phyloP scores from a whole-genome alignment of 2,797 vertebrate genomes.

The Chaenodraco wilsoni region DNA sequence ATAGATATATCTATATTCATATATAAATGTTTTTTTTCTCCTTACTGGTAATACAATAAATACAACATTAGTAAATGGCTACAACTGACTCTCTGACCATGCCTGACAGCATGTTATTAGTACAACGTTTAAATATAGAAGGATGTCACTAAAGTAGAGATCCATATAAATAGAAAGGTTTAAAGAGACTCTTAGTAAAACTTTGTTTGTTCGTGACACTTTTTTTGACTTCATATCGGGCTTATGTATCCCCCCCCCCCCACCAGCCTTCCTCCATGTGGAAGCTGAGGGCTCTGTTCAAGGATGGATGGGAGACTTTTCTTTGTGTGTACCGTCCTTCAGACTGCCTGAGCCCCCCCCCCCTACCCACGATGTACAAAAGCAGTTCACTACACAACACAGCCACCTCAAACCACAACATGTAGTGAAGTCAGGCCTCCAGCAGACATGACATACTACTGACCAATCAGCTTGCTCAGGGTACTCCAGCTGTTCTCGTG shows the following conservation, averaged over 20 bases:
- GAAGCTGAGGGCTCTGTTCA: slow-evolving; percentile 49
- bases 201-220: slow-evolving; percentile 62
- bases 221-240: slow-evolving; percentile 49
- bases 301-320: slow-evolving; percentile 66
- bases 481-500: no score
- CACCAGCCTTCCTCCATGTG: neutral
- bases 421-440: slow-evolving; percentile 59
- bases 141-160: slow-evolving; percentile 81
- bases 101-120: slow-evolving; percentile 84
- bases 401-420: slow-evolving; percentile 79
- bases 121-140: slow-evolving; percentile 85
- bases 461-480: slow-evolving; percentile 2
- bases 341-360: neutral
- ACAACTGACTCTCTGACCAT: slow-evolving; percentile 80
- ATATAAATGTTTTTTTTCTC: slow-evolving; percentile 80
- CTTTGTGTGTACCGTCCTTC: slow-evolving; percentile 53
- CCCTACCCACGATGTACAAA: slow-evolving; percentile 68
- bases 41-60: slow-evolving; percentile 84
- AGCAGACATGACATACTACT: slow-evolving; percentile 42
- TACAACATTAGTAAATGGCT: slow-evolving; percentile 86
- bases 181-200: slow-evolving; percentile 82
- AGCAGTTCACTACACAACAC: slow-evolving; percentile 80
- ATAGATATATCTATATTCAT: slow-evolving; percentile 82
- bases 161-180: slow-evolving; percentile 82
- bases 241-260: neutral